phyloP scores from a whole-genome alignment of 2,888 invertebrate genomes.

The Ormyrus labotus region DNA sequence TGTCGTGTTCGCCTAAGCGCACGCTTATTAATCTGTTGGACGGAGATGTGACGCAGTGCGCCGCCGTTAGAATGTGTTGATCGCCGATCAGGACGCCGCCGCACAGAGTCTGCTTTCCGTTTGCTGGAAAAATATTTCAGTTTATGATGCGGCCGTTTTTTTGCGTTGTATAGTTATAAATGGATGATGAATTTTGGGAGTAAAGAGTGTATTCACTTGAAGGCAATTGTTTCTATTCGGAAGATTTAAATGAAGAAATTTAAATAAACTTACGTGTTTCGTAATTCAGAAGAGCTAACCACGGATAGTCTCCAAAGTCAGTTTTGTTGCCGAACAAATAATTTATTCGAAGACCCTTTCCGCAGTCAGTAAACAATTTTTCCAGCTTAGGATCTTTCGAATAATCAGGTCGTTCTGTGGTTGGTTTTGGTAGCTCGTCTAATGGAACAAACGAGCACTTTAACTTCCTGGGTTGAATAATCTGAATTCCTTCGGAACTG shows the following conservation, averaged over 20 bases:
- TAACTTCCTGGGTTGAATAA: too few species aligned
- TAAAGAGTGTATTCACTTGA: too few species aligned
- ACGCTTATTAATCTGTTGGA: constrained; percentile 8
- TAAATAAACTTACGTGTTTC: constrained; percentile 34
- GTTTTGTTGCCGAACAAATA: background rate
- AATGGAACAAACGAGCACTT: too few species aligned
- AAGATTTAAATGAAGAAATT: background rate
- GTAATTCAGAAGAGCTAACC: constrained; percentile 42
- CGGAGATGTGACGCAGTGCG: constrained; percentile 13
- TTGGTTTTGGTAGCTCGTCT: too few species aligned
- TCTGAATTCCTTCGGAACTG: too few species aligned
- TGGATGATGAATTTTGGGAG: too few species aligned
- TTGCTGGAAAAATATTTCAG: background rate
- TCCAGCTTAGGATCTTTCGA: background rate
- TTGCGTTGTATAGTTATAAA: too few species aligned
- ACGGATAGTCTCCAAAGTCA: constrained; percentile 32
- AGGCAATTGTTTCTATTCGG: too few species aligned
- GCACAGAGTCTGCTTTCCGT: constrained; percentile 22
- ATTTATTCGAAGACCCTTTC: constrained; percentile 1
- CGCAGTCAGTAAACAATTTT: constrained; percentile 15
- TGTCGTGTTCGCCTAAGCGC: constrained; percentile 19
- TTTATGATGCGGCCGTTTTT: too few species aligned
- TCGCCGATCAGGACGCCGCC: constrained; percentile 38
- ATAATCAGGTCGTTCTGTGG: background rate
- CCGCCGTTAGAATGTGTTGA: constrained; percentile 34